Conservation (phyloP, 2,113 vertebrate species). For the Pseudonaja textilis region DNA sequence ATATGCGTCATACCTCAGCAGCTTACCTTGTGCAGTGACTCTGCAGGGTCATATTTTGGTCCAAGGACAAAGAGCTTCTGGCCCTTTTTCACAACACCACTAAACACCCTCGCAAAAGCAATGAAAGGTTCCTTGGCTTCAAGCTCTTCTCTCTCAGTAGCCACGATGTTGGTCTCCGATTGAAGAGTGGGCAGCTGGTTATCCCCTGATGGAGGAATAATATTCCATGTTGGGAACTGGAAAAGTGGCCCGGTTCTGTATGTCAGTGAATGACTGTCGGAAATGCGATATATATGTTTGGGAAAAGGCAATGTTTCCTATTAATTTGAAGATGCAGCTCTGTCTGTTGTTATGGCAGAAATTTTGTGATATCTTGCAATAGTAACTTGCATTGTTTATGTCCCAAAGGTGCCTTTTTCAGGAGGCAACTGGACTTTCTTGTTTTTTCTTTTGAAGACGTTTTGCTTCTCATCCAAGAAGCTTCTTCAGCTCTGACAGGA, state of each 20-base stretch:
- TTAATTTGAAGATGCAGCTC: background rate
- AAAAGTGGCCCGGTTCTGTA: background rate
- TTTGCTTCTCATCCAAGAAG: too few relatives aligned
- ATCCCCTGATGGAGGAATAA: conserved; percentile 59
- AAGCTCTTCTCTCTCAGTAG: conserved; percentile 58
- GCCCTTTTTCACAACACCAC: conserved; percentile 80
- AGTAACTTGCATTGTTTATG: background rate
- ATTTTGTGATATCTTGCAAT: background rate
- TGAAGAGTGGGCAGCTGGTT: conserved; percentile 52
- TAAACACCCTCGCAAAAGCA: conserved; percentile 94
- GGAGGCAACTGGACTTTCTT: too few relatives aligned
- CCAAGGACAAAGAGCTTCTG: conserved; percentile 88
- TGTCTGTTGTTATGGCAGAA: background rate
- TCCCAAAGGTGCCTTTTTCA: too few relatives aligned
- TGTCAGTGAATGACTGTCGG: background rate
- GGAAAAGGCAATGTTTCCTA: background rate
- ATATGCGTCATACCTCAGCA: background rate
- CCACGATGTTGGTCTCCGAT: conserved; percentile 52
- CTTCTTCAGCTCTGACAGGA: too few relatives aligned
- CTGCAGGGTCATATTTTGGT: conserved; percentile 90
- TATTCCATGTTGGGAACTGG: background rate
- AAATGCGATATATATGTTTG: background rate
- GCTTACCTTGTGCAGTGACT: conserved; percentile 76
- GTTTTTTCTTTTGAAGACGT: too few relatives aligned
- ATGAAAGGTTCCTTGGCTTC: conserved; percentile 80